Evolutionary conservation across 2,113 vertebrate genomes (phyloP).

Genomic region (Prunella fulvescens): DNA sequence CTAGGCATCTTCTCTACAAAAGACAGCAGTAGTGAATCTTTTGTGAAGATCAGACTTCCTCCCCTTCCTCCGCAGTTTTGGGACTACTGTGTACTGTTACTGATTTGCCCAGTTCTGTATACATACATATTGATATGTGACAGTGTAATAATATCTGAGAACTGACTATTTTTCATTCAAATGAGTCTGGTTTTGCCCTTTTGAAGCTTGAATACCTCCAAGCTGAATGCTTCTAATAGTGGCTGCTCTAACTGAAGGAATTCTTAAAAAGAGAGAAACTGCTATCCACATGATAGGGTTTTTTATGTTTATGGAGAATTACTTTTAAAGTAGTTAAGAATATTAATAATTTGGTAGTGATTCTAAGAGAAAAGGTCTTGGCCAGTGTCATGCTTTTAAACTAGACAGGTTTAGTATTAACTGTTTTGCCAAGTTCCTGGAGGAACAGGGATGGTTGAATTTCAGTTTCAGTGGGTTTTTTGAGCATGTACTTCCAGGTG

Average conservation of each 20-base stretch:
- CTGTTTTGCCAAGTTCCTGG: not conserved
- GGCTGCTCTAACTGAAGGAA: not conserved
- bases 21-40: not conserved
- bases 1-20: not conserved
- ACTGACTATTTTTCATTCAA: not conserved
- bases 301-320: not conserved
- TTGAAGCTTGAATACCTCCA: not conserved
- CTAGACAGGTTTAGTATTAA: not conserved
- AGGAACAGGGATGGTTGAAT: not conserved
- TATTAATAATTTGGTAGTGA: not conserved
- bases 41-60: not conserved
- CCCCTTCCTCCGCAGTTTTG: not conserved
- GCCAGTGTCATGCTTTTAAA: not conserved
- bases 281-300: not conserved
- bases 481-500: not conserved
- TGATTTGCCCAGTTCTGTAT: not conserved
- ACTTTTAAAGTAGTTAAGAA: not conserved
- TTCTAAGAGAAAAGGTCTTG: not conserved
- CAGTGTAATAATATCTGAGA: not conserved
- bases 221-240: not conserved
- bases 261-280: not conserved
- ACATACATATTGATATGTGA: not conserved
- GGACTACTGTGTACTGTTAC: not conserved
- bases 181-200: not conserved
- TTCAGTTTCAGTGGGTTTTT: not conserved